Conservation (phyloP, 2,113 vertebrate species). For the Xiphophorus couchianus region DNA sequence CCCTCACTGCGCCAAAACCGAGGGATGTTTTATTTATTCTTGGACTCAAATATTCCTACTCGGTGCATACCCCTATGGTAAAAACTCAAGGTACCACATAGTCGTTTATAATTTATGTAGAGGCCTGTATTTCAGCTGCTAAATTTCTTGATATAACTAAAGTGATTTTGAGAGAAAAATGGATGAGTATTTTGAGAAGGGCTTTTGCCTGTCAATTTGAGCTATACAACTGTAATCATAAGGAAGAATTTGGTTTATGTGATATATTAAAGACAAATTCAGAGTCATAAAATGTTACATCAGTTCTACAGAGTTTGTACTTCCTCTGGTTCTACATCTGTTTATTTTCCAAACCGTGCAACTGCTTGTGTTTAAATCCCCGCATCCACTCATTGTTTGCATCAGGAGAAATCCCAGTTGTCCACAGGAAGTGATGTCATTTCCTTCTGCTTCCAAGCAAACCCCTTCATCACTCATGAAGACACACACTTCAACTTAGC, state of each 20-base stretch:
- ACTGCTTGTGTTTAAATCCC: slow-evolving; percentile 42
- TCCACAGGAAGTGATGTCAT: slow-evolving; percentile 82
- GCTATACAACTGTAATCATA: slow-evolving; percentile 26
- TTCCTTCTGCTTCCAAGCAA: slow-evolving; percentile 63
- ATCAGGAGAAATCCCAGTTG: slow-evolving; percentile 70
- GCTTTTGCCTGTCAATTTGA: slow-evolving; percentile 35
- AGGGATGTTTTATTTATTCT: slow-evolving; percentile 7
- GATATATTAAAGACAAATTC: background rate
- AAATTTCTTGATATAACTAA: background rate
- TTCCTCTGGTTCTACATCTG: background rate
- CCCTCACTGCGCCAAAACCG: background rate
- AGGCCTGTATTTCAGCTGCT: slow-evolving; percentile 17
- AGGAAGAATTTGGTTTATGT: background rate
- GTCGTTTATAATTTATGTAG: slow-evolving; percentile 10
- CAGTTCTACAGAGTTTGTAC: background rate
- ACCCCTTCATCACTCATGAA: slow-evolving; percentile 3
- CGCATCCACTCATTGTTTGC: slow-evolving; percentile 80
- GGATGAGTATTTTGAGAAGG: slow-evolving; percentile 25
- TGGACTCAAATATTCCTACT: background rate
- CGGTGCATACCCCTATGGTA: background rate
- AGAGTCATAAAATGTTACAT: background rate
- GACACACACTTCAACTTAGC: slow-evolving; percentile 15
- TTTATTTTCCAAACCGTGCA: background rate
- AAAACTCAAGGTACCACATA: background rate
- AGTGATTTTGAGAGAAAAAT: too few species aligned